Conservation (phyloP, 2,113 vertebrate genomes). For the Calyptommatus sinebrachiatus region DNA sequence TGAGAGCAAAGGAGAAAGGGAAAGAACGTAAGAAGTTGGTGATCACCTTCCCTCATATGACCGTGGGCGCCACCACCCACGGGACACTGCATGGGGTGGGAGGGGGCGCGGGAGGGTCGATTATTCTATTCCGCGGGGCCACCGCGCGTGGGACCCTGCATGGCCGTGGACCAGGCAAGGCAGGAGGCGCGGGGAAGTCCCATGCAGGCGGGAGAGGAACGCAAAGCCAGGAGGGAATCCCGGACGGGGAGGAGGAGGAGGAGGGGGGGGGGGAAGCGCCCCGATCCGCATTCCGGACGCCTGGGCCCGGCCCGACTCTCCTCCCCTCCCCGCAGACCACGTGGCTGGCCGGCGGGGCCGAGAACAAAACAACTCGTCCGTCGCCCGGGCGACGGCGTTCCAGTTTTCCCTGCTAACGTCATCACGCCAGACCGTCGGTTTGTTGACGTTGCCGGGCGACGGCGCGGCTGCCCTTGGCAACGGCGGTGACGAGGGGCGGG, state of each 20-base stretch:
- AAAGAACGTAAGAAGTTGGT: too few species aligned
- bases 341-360: conserved; percentile 19
- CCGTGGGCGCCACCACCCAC: neutral
- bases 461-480: conserved; percentile 56
- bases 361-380: conserved; percentile 73
- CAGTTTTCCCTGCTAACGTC: conserved; percentile 62
- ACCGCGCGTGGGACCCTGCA: neutral
- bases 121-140: too few species aligned
- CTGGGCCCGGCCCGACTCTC: too few species aligned
- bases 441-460: conserved; percentile 83
- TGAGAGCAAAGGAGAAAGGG: too few species aligned
- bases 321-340: neutral
- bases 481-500: conserved; percentile 23
- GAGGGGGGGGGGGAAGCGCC: too few species aligned
- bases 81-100: neutral
- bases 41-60: neutral
- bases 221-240: neutral
- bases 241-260: too few species aligned
- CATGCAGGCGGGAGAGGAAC: neutral
- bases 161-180: neutral
- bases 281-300: too few species aligned
- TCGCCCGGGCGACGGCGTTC: conserved; percentile 77
- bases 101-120: neutral
- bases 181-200: neutral
- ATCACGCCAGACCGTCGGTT: conserved; percentile 73